Conservation (phyloP, 2,888 invertebrate genomes). For the Choristoneura rosaceana region DNA sequence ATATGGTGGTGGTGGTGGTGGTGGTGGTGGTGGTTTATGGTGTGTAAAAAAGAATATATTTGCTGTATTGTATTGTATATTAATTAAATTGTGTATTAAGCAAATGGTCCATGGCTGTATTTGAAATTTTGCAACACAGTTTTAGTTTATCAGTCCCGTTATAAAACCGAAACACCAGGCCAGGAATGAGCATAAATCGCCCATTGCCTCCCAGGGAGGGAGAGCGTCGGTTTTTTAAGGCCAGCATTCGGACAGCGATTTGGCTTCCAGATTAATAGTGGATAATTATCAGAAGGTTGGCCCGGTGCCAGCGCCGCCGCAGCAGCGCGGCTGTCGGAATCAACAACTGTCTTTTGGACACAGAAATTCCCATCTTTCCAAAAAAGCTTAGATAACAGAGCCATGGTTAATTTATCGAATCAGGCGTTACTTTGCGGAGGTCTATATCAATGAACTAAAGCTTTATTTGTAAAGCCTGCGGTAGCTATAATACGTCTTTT, state of each 20-base stretch:
- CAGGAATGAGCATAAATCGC: slow-evolving; percentile 18
- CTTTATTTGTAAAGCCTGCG: no score
- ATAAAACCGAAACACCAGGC: neutral
- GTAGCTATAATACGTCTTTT: no score
- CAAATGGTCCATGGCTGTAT: no score
- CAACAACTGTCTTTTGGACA: slow-evolving; percentile 1
- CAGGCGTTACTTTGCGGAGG: no score
- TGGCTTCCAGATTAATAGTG: slow-evolving; percentile 70
- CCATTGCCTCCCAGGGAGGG: slow-evolving; percentile 14
- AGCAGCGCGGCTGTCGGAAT: slow-evolving; percentile 4
- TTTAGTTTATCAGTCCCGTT: neutral
- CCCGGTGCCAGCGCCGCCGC: slow-evolving; percentile 52
- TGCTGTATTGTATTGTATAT: no score
- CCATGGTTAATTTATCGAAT: no score
- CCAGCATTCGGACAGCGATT: slow-evolving; percentile 60
- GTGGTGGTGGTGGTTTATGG: no score
- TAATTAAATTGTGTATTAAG: no score
- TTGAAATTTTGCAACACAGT: no score
- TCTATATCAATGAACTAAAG: no score
- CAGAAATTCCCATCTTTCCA: neutral
- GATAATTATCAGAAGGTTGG: slow-evolving; percentile 70
- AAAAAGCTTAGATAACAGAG: neutral
- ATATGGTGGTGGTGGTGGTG: no score
- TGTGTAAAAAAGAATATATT: no score
- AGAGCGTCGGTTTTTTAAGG: slow-evolving; percentile 56